Base-by-base conservation (phyloP, 2,888 invertebrate genomes). In the Allacma fusca region DNA sequence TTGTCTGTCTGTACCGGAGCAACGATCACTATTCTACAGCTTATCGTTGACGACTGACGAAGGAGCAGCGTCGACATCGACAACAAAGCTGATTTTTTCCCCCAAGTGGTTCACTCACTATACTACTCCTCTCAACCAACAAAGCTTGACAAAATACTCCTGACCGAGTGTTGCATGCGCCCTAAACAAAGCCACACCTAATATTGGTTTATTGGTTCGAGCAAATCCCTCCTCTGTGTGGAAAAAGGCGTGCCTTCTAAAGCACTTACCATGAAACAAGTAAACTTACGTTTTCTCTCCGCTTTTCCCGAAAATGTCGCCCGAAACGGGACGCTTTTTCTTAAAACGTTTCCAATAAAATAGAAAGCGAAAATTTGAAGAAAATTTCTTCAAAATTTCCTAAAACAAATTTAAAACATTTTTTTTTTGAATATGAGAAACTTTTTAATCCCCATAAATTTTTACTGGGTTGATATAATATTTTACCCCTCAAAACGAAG, bases 181-280 rank as follows among this genome's bases (percentile, higher is more conserved):
- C 81, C 79, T 81, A 81, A 81, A 82, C 82, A 82, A 82, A 81
- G 82, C 82, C 82, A 82, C 82, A 79, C 83, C 83, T 82, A 80
- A 81, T 82, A 80, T 82, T 81, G 78, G 82, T 83, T 83, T 83
- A 83, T 83, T 83, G 83, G 83, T 79, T 80, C 73, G 68, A 65
- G 43, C 26, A 80, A 72, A 74, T 82, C 82, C 83, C 83, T 79
- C 83, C 83, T 82, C 79, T 78, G 78, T 78, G 78, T 76, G 79
- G 79, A 81, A 80, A 78, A 77, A 78, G 83, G 81, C 79, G 81
- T 79, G 76, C 79, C 76, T 75, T 78, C 29, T 50, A 28, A 16
- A 23, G 19, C 43, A 34, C 21, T 40, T 29, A 50, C n/a, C 40
- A 21, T 40, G n/a, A 24, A 34, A 4, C 13, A 1, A 34, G 4